phyloP scores from a whole-genome alignment of 2,113 vertebrate species.

The Pomatorhinus ruficollis region DNA sequence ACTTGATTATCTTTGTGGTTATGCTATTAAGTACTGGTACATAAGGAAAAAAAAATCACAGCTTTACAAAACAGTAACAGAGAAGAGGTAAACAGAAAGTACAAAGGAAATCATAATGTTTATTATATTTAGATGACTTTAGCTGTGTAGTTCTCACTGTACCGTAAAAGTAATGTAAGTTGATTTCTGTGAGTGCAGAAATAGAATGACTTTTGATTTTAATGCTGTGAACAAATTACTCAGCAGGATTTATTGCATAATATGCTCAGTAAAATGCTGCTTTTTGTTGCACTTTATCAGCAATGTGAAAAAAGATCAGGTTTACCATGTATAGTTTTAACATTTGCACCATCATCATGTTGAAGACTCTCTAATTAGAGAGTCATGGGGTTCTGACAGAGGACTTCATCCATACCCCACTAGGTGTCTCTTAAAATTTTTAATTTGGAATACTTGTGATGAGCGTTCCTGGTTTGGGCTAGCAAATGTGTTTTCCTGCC shows the following conservation, averaged over 20 bases:
- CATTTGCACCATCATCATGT: not conserved
- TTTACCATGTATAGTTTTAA: not conserved
- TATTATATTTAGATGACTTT: not conserved
- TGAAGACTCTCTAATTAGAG: slow-evolving; percentile 33
- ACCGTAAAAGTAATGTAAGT: not conserved
- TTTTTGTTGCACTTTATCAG: not conserved
- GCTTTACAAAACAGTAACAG: slow-evolving; percentile 7
- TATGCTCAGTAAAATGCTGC: not conserved
- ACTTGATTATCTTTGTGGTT: not conserved
- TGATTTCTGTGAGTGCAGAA: not conserved
- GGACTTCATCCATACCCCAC: not conserved
- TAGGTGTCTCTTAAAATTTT: not conserved
- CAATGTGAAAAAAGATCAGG: not conserved
- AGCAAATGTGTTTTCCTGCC: not conserved
- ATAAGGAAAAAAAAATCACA: not conserved
- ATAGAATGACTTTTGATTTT: not conserved
- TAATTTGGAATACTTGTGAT: not conserved
- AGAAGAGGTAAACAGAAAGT: slow-evolving; percentile 33
- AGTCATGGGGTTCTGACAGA: slow-evolving; percentile 14
- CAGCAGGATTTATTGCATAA: not conserved
- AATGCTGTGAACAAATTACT: not conserved
- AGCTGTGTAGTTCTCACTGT: not conserved
- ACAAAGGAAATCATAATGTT: not conserved
- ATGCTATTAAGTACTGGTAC: not conserved
- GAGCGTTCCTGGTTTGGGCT: not conserved